Evolutionary conservation across 2,797 vertebrate species (phyloP).

Genomic region (Ceryle rudis): DNA sequence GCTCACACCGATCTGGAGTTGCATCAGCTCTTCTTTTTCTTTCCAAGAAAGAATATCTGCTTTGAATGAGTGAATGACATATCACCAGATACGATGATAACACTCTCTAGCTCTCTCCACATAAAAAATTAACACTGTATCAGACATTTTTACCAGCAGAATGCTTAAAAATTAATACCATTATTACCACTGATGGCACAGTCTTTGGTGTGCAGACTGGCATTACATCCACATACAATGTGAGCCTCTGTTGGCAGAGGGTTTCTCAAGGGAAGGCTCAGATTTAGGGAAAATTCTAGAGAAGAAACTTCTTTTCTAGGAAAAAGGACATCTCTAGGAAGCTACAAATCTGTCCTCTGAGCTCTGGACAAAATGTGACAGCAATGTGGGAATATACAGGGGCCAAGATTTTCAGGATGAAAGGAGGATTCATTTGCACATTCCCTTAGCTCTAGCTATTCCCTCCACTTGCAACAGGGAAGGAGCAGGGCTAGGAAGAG

Average conservation of each 20-base stretch:
- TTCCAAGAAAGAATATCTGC: background rate
- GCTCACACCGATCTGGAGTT: background rate
- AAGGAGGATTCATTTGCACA: background rate
- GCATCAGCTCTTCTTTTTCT: background rate
- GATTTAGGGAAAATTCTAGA: background rate
- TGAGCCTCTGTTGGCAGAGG: background rate
- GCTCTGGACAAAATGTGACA: background rate
- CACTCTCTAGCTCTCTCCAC: background rate
- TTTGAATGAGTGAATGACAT: background rate
- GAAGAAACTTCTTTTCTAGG: background rate
- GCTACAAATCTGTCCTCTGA: background rate
- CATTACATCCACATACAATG: background rate
- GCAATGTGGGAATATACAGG: fast-evolving
- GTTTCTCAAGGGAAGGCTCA: background rate
- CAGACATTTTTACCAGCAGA: background rate
- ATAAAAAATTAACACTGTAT: background rate
- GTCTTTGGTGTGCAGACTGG: background rate
- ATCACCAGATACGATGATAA: background rate
- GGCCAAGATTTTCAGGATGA: background rate
- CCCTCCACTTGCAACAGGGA: background rate
- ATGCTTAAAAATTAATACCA: background rate
- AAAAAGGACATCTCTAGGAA: background rate
- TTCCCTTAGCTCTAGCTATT: background rate
- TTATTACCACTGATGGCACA: fast-evolving
- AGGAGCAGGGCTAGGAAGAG: background rate